These are phyloP conservation scores for Oceanites oceanicus DNA, from an alignment of 2,113 vertebrate species.

Conservation along the genomic window DNA sequence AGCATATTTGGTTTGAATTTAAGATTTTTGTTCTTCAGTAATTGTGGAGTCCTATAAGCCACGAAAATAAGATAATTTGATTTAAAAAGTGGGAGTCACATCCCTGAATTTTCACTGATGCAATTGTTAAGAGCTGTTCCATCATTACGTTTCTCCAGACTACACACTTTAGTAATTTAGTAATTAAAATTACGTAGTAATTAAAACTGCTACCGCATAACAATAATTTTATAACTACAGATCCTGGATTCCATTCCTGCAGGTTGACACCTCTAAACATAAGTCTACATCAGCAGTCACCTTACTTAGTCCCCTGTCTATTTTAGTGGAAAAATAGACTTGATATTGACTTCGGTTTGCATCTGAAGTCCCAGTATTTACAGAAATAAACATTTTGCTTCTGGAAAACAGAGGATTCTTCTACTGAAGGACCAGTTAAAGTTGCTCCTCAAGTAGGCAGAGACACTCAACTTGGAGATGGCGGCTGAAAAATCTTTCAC, in stretches of 20 bases:
- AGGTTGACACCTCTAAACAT: not conserved
- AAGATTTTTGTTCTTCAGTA: not conserved
- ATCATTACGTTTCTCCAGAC: slow-evolving; percentile 10
- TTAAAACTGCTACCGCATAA: slow-evolving; percentile 22
- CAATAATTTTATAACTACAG: slow-evolving; percentile 24
- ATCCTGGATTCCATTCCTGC: not conserved
- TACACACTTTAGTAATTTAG: slow-evolving; percentile 10
- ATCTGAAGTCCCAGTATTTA: not conserved
- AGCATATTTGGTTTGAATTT: not conserved
- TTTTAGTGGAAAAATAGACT: not conserved
- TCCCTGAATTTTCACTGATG: not conserved
- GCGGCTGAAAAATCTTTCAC: not conserved
- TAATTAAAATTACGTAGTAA: slow-evolving; percentile 26
- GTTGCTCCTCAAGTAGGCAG: not conserved
- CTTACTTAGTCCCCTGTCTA: not conserved
- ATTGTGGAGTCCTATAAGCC: not conserved
- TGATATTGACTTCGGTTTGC: not conserved
- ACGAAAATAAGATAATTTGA: not conserved
- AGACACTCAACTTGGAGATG: not conserved
- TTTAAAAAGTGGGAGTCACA: not conserved
- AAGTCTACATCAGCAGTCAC: not conserved
- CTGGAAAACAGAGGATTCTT: not conserved
- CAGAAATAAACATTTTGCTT: not conserved
- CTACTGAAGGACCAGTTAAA: not conserved
- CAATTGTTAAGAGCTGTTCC: not conserved